These are phyloP conservation scores for Lordiphosa andalusiaca DNA, from an alignment of 2,888 invertebrate species.

Conservation along the genomic window DNA sequence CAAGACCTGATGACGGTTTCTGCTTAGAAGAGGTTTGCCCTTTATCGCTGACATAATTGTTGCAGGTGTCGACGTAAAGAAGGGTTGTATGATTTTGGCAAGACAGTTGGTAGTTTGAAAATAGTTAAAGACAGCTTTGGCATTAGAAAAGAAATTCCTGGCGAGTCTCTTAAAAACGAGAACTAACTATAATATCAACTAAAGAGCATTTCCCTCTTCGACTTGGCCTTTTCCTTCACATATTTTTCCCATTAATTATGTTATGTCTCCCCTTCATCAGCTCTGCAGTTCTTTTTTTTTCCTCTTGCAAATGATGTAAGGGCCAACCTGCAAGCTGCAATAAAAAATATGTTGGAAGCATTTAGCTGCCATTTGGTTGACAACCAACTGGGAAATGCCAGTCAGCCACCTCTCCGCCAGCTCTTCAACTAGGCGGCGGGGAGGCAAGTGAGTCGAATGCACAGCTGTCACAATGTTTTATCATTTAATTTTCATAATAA, in stretches of 20 bases:
- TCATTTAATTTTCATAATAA: constrained; percentile 76
- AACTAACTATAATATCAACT: too few relatives aligned
- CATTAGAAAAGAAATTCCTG: too few relatives aligned
- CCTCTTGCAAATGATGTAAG: constrained; percentile 44
- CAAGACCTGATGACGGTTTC: constrained; percentile 38
- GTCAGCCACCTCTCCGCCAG: constrained; percentile 25
- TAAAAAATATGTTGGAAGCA: constrained; percentile 41
- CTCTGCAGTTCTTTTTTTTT: constrained; percentile 34
- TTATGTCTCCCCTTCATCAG: constrained; percentile 19
- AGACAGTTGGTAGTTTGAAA: too few relatives aligned
- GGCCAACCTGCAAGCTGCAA: constrained; percentile 16
- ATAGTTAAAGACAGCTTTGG: too few relatives aligned
- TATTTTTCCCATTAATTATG: constrained; percentile 55
- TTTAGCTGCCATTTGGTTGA: constrained; percentile 67
- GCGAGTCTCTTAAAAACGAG: too few relatives aligned
- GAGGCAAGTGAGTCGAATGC: constrained; percentile 35
- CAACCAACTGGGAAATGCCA: constrained; percentile 59
- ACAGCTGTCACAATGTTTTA: constrained; percentile 72
- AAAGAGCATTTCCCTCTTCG: constrained; percentile 19
- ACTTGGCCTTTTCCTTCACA: constrained; percentile 25
- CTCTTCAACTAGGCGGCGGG: too few relatives aligned
- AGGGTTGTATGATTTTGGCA: too few relatives aligned
- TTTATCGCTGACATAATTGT: background rate
- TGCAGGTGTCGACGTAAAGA: too few relatives aligned
- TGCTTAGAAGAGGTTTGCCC: constrained; percentile 35